phyloP scores from a whole-genome alignment of 2,113 vertebrate genomes.

The Cricetomys ansorgei region DNA sequence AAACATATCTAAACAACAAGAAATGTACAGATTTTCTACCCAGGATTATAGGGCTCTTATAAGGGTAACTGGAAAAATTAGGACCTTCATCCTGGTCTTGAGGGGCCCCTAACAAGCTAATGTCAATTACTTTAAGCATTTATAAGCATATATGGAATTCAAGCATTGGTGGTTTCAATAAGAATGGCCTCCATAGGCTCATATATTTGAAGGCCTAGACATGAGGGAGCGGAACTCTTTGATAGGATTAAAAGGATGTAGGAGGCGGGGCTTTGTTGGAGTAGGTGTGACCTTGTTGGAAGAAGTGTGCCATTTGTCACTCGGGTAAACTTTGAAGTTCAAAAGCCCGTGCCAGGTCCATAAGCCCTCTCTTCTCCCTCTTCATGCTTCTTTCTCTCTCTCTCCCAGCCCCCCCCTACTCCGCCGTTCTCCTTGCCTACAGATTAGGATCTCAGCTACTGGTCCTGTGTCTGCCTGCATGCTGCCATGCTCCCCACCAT shows the following conservation, averaged over 20 bases:
- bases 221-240: background rate
- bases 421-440: no score
- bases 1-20: constrained; percentile 20
- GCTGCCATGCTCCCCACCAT: background rate
- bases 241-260: background rate
- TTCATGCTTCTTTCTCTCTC: no score
- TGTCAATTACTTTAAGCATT: constrained; percentile 44
- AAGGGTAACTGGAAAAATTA: background rate
- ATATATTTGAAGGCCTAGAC: background rate
- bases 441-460: background rate
- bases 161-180: background rate
- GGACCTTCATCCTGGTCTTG: background rate
- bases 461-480: background rate
- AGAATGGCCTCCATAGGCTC: background rate
- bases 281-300: background rate
- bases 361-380: no score
- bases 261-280: background rate
- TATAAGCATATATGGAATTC: background rate
- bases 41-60: background rate
- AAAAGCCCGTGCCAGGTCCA: background rate
- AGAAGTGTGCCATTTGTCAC: background rate
- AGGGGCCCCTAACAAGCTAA: background rate
- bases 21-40: background rate
- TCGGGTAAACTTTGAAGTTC: background rate
- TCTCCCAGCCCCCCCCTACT: no score